A percentile compares a stretch with the other conserved stretches of the same genome.
Conservation (phyloP, 2,797 vertebrate species). For the Arnoldichthys spilopterus region DNA sequence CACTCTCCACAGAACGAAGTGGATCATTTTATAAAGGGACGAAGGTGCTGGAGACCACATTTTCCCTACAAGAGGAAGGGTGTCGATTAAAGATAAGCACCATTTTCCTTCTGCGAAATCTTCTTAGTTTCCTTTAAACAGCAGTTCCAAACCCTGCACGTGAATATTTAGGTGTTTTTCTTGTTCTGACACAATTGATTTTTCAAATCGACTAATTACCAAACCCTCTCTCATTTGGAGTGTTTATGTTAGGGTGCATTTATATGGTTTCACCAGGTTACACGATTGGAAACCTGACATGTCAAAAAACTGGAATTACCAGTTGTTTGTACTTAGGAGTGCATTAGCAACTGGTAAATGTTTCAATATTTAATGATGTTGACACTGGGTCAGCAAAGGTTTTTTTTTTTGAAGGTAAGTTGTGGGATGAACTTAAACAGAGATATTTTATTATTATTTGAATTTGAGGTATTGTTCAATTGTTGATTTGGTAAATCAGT, state of each 20-base stretch:
- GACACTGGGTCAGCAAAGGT: too few relatives aligned
- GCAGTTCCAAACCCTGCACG: not conserved
- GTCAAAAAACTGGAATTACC: too few relatives aligned
- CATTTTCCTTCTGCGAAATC: slow-evolving; percentile 85
- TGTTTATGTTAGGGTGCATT: not conserved
- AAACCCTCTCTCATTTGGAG: not conserved
- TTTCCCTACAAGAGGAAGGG: slow-evolving; percentile 86
- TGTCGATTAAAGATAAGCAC: slow-evolving; percentile 98
- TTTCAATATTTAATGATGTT: too few relatives aligned
- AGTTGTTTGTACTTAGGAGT: not conserved
- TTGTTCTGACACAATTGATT: not conserved
- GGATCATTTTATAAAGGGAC: slow-evolving; percentile 94
- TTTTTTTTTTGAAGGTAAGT: too few relatives aligned
- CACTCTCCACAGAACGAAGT: slow-evolving; percentile 87
- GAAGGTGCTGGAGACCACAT: slow-evolving; percentile 92
- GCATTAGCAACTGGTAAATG: not conserved
- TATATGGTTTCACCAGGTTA: not conserved
- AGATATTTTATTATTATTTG: too few relatives aligned
- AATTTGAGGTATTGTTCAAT: too few relatives aligned
- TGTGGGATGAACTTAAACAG: too few relatives aligned
- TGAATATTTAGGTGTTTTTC: not conserved
- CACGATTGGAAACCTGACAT: too few relatives aligned
- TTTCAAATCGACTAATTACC: not conserved
- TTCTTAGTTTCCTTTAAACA: slow-evolving; percentile 42
- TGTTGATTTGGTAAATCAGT: too few relatives aligned